Base-by-base conservation (phyloP, 2,113 vertebrate species). In the Xiphorhynchus elegans region DNA sequence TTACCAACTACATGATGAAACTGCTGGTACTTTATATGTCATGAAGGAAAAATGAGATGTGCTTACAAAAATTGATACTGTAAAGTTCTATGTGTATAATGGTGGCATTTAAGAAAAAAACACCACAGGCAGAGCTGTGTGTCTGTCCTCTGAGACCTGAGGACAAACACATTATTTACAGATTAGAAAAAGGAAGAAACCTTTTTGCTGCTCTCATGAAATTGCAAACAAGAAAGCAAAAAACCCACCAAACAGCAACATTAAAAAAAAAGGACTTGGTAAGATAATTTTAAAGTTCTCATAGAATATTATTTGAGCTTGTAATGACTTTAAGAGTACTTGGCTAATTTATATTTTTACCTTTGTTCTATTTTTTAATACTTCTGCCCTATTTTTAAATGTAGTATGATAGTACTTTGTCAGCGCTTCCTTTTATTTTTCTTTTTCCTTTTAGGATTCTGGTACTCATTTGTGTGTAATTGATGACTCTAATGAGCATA, bases 401-500 rank as follows among this genome's bases (percentile, higher is more conserved):
- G 13, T 11, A 8, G 0, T 53, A 21, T 95, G 46, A 46, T 59
- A 82, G n/a, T 21, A 72, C 37, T 92, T 84, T 66, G 11, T 93
- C 44, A 87, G 7, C 28, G 14, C n/a, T 53, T 77, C 7, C 40
- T 67, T 59, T 35, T 55, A 96, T 49, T 76, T 63, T 64, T 59
- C 66, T 84, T 94, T 86, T 84, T 86, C 68, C 64, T 81, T 55
- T 52, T 78, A 99, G 99, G 99, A 99, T 97, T 99, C 99, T 16
- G 99, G 99, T 53, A 97, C 98, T 87, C 99, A 99, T 97, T 98
- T 99, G 86, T 98, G 98, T 75, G 99, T 99, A 64, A 98, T 99
- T 18, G 99, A 99, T 86, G 99, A 99, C 96, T 99, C 99, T 78
- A 99, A 99, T 19, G 99, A 99, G 53, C 99, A 99, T 97, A 99